Percentiles rank a stretch among this genome's conserved stretches.
These are phyloP conservation scores for Empidonax alnorum DNA, from an alignment of 2,113 vertebrate genomes.

Conservation along the genomic window DNA sequence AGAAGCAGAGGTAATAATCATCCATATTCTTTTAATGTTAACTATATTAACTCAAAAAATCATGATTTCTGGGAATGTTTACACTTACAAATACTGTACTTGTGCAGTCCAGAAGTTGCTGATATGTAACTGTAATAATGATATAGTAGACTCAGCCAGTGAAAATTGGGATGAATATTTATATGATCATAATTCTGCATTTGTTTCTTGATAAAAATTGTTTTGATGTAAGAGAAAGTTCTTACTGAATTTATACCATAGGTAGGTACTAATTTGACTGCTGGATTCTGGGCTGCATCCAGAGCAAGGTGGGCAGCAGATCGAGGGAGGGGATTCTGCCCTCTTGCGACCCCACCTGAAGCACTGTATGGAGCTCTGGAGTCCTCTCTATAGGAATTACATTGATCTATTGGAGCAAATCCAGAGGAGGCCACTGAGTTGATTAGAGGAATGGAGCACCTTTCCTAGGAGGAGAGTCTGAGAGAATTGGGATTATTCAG, in stretches of 20 bases:
- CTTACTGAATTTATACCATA: neutral
- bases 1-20: conserved; percentile 81
- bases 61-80: neutral
- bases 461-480: accelerated
- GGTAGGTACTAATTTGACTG: neutral
- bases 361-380: neutral
- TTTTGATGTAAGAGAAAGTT: neutral
- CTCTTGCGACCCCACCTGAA: neutral
- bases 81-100: neutral
- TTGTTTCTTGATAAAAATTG: neutral
- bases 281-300: neutral
- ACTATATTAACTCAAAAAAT: neutral
- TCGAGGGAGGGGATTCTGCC: neutral
- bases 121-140: neutral
- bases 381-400: neutral
- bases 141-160: neutral
- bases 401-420: accelerated
- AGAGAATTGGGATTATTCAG: neutral
- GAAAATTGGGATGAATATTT: neutral
- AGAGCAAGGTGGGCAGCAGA: neutral
- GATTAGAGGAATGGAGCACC: neutral
- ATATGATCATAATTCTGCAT: neutral
- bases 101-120: neutral
- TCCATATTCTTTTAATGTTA: neutral
- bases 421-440: neutral